Evolutionary conservation across 2,113 vertebrate genomes (phyloP).

Genomic region (Cyanistes caeruleus): DNA sequence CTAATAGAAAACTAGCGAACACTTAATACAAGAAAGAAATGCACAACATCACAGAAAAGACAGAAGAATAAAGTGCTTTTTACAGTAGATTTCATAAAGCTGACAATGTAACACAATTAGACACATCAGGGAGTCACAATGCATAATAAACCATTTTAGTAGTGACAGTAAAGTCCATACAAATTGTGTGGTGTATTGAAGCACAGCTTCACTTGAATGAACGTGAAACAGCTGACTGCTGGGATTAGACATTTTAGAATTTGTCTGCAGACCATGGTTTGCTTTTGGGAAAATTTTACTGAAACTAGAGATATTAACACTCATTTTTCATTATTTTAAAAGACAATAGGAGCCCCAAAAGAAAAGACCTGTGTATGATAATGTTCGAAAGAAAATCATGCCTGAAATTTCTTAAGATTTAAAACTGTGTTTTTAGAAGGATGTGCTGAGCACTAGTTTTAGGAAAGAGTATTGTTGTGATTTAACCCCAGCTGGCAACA

Average conservation of each 20-base stretch:
- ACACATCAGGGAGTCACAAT: constrained; percentile 63
- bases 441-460: not conserved
- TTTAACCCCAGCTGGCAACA: not conserved
- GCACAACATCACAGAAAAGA: constrained; percentile 44
- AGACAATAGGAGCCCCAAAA: not conserved
- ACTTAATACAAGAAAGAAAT: constrained; percentile 62
- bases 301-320: not conserved
- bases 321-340: not conserved
- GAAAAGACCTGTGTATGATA: not conserved
- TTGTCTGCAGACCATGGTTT: not conserved
- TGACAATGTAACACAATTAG: constrained; percentile 69
- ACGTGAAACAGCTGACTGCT: constrained; percentile 31
- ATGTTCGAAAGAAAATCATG: accelerated
- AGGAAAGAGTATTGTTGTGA: not conserved
- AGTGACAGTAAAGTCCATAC: constrained; percentile 44
- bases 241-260: constrained; percentile 36
- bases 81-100: constrained; percentile 67
- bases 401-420: not conserved
- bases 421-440: not conserved
- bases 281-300: not conserved
- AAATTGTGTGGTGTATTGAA: constrained; percentile 17
- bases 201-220: constrained; percentile 7
- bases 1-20: constrained; percentile 59
- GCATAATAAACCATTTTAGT: constrained; percentile 37
- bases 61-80: constrained; percentile 60